These are phyloP conservation scores for Karalla daura DNA, from an alignment of 2,797 vertebrate species.

Conservation along the genomic window DNA sequence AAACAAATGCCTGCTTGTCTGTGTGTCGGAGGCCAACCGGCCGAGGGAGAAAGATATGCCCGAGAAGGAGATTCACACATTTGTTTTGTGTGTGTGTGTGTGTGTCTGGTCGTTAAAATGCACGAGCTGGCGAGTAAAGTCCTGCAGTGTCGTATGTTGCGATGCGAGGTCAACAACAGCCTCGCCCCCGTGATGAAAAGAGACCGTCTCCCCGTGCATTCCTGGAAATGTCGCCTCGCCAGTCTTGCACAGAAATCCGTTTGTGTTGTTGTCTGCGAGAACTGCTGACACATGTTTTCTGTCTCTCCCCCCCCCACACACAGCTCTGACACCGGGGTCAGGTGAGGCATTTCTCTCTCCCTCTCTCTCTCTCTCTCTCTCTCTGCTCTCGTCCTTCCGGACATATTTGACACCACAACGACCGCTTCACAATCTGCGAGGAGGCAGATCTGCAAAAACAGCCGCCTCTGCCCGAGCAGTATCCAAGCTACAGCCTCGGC, in stretches of 20 bases:
- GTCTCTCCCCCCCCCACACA: constrained; percentile 8
- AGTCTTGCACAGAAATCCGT: not conserved
- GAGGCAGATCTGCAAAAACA: constrained; percentile 36
- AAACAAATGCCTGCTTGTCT: too few relatives aligned
- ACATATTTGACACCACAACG: constrained; percentile 6
- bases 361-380: too few relatives aligned
- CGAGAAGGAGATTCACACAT: too few relatives aligned
- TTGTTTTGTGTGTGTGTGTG: too few relatives aligned
- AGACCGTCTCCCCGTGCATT: not conserved
- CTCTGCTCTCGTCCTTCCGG: constrained; percentile 16
- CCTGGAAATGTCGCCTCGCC: constrained; percentile 22
- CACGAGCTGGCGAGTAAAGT: too few relatives aligned
- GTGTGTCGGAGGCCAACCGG: too few relatives aligned
- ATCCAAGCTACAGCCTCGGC: constrained; percentile 27
- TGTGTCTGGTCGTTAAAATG: too few relatives aligned
- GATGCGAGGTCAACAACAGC: too few relatives aligned
- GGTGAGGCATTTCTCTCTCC: constrained; percentile 85
- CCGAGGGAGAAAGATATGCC: too few relatives aligned
- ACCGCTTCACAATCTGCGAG: not conserved
- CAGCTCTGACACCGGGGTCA: constrained; percentile 91
- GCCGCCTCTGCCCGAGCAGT: constrained; percentile 8
- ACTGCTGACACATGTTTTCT: constrained; percentile 40
- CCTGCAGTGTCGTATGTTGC: too few relatives aligned
- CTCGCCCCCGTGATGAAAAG: too few relatives aligned
- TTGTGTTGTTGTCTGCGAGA: constrained; percentile 25